A percentile compares a stretch with the other conserved stretches of the same genome.
Evolutionary conservation across 2,888 invertebrate species (phyloP).

Genomic region (Pyrgus malvae): DNA sequence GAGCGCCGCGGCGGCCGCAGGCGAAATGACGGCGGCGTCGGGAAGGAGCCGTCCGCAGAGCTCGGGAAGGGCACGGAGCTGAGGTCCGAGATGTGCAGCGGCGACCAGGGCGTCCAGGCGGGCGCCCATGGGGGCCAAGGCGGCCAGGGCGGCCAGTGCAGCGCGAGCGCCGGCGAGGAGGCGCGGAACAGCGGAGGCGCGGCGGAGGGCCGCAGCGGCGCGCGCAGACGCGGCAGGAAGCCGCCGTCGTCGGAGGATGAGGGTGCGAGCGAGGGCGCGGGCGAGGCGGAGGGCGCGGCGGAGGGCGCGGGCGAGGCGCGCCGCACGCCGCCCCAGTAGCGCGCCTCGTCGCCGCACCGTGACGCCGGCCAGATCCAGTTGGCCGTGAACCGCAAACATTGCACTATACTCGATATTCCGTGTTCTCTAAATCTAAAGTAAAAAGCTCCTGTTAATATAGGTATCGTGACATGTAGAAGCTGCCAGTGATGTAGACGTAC

Average conservation of each 20-base stretch:
- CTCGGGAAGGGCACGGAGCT: constrained; percentile 92
- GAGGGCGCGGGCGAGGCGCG: constrained; percentile 41
- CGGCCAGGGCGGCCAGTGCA: constrained; percentile 80
- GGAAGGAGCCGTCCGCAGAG: constrained; percentile 90
- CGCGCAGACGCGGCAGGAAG: constrained; percentile 84
- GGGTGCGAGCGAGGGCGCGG: constrained; percentile 62
- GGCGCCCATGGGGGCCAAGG: constrained; percentile 85
- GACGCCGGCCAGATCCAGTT: constrained; percentile 91
- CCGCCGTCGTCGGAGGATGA: constrained; percentile 92
- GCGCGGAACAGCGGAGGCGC: constrained; percentile 70
- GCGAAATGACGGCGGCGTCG: constrained; percentile 87
- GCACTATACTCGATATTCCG: constrained; percentile 96
- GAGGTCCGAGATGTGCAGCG: constrained; percentile 91
- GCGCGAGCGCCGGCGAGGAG: constrained; percentile 67
- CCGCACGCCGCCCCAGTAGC: constrained; percentile 44
- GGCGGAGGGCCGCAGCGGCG: constrained; percentile 84
- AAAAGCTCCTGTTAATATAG: not conserved
- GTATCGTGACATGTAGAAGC: too few species aligned
- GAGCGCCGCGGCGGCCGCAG: constrained; percentile 85
- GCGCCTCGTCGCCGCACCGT: constrained; percentile 79
- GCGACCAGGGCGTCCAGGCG: constrained; percentile 86
- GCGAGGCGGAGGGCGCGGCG: constrained; percentile 36
- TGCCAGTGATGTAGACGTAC: too few species aligned
- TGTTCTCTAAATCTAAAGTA: constrained; percentile 92
- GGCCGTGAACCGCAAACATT: constrained; percentile 78